A percentile compares a stretch with the other conserved stretches of the same genome.
Evolutionary conservation across 2,888 invertebrate species (phyloP).

Genomic region (Acrobasis suavella): DNA sequence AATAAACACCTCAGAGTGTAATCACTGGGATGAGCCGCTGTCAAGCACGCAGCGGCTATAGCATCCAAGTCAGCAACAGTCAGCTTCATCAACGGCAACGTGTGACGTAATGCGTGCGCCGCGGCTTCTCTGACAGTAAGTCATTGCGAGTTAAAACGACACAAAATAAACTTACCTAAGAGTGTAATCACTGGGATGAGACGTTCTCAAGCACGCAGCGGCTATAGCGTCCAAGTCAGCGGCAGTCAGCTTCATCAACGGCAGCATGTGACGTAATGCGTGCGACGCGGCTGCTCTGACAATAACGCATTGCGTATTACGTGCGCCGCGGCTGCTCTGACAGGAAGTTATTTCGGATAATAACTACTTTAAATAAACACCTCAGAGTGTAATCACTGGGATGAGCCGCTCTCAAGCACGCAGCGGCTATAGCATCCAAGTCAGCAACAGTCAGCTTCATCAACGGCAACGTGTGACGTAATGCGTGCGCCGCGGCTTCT

Average conservation of each 20-base stretch:
- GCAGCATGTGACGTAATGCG: slow-evolving; percentile 94
- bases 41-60: slow-evolving; percentile 94
- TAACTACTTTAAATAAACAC: no score
- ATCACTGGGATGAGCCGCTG: slow-evolving; percentile 84
- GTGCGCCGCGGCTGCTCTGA: slow-evolving; percentile 96
- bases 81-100: no score
- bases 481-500: no score
- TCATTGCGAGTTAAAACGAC: background rate
- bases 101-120: no score
- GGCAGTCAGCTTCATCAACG: slow-evolving; percentile 92
- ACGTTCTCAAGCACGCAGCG: no score
- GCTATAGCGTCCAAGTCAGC: no score
- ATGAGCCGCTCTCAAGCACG: slow-evolving; percentile 91
- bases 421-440: slow-evolving; percentile 86
- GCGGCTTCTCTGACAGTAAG: background rate
- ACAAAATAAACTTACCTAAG: slow-evolving; percentile 46
- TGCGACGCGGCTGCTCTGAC: slow-evolving; percentile 97
- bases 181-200: slow-evolving; percentile 70
- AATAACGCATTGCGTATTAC: slow-evolving; percentile 89
- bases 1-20: slow-evolving; percentile 65
- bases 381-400: slow-evolving; percentile 67
- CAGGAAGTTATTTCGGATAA: slow-evolving; percentile 86
- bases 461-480: no score
- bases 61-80: slow-evolving; percentile 43
- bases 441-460: background rate